Evolutionary conservation across 2,113 vertebrate species (phyloP).

Genomic region (Boleophthalmus pectinirostris): DNA sequence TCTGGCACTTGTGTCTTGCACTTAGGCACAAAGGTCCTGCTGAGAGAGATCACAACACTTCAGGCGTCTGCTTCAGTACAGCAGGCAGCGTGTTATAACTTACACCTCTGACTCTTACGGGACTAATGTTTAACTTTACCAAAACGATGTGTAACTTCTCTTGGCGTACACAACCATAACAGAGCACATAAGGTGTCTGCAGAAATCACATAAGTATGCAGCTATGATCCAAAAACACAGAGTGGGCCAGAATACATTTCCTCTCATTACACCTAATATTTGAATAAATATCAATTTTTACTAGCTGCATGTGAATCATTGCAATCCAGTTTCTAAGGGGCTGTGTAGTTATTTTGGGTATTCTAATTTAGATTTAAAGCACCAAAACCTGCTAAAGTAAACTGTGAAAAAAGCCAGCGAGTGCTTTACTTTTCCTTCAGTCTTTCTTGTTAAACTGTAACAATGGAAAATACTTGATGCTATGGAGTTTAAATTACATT

Average conservation of each 20-base stretch:
- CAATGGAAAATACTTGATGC: background rate
- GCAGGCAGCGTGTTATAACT: conserved; percentile 36
- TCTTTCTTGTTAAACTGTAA: background rate
- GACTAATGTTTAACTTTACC: conserved; percentile 50
- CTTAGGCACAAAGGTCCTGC: conserved; percentile 45
- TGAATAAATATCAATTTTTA: background rate
- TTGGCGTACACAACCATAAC: background rate
- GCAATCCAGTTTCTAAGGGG: background rate
- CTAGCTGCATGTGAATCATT: background rate
- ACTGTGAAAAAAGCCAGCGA: background rate
- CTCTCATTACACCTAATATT: conserved; percentile 1
- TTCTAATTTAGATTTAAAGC: conserved; percentile 2
- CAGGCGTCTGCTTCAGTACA: conserved; percentile 5
- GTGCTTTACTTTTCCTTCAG: background rate
- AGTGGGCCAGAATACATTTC: background rate
- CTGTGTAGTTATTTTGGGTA: background rate
- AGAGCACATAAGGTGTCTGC: background rate
- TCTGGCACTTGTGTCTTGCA: conserved; percentile 25
- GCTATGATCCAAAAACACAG: background rate
- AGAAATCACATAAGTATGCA: background rate
- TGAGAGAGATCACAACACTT: conserved; percentile 35
- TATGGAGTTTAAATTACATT: background rate
- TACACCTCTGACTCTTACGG: conserved; percentile 26
- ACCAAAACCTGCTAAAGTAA: background rate
- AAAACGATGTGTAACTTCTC: conserved; percentile 22